phyloP scores from a whole-genome alignment of 1,140 invertebrate genomes.

The Pseudachorutes palmiensis region DNA sequence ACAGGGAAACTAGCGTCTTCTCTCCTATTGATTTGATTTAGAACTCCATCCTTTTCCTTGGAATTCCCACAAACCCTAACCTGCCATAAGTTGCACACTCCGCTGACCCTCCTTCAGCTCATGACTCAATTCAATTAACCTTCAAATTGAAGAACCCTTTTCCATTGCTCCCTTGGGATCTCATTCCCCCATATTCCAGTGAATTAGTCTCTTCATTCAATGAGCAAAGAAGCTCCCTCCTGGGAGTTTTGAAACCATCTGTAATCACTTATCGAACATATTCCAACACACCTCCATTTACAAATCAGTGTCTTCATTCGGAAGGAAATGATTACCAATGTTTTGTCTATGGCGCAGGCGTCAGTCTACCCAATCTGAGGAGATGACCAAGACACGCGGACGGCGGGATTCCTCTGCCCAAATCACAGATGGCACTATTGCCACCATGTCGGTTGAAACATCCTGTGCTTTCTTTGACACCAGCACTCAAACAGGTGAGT shows the following conservation, averaged over 20 bases:
- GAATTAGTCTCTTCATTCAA: too few species aligned
- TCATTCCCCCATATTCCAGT: too few species aligned
- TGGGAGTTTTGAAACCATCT: too few species aligned
- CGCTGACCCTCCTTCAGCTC: background rate
- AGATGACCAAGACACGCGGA: slow-evolving; percentile 56
- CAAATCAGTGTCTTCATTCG: background rate
- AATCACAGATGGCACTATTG: slow-evolving; percentile 83
- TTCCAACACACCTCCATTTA: background rate
- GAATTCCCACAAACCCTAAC: background rate
- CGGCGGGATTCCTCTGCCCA: slow-evolving; percentile 77
- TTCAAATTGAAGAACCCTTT: too few species aligned
- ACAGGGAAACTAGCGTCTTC: slow-evolving; percentile 13
- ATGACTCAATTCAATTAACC: background rate
- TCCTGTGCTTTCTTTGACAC: slow-evolving; percentile 86
- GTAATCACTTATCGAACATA: too few species aligned
- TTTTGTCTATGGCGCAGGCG: slow-evolving; percentile 46
- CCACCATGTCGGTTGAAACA: slow-evolving; percentile 84
- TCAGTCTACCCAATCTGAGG: slow-evolving; percentile 47
- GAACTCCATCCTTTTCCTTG: slow-evolving; percentile 9
- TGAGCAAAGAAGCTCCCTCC: too few species aligned
- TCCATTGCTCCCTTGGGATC: too few species aligned
- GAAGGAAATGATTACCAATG: background rate
- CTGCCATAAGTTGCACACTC: background rate
- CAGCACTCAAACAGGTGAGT: slow-evolving; percentile 82
- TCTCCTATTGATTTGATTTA: slow-evolving; percentile 24